These are phyloP conservation scores for Peromyscus californicus DNA, from an alignment of 2,113 vertebrate species.

Conservation along the genomic window DNA sequence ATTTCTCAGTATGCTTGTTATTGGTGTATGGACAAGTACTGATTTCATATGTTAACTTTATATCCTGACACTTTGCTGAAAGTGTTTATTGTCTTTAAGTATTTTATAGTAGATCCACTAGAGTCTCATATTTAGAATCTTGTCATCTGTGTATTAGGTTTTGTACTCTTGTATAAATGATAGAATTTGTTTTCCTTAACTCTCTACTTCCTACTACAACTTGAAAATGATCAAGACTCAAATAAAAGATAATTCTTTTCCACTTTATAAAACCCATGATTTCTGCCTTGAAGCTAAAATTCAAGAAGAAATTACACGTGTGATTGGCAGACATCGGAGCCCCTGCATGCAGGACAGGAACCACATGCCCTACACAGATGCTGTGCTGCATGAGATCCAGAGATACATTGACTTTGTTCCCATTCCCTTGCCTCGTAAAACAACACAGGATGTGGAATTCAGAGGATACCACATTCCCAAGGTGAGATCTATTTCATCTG, in stretches of 20 bases:
- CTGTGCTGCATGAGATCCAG: slow-evolving; percentile 1
- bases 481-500: not conserved
- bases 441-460: not conserved
- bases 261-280: not conserved
- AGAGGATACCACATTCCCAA: slow-evolving; percentile 16
- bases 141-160: not conserved
- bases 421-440: not conserved
- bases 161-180: not conserved
- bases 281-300: slow-evolving; percentile 2
- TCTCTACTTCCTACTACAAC: not conserved
- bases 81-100: not conserved
- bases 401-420: not conserved
- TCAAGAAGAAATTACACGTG: not conserved
- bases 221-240: not conserved
- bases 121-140: not conserved
- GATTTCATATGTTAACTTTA: not conserved
- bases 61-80: not conserved
- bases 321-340: not conserved
- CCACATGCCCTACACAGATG: not conserved
- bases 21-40: not conserved
- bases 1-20: not conserved
- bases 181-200: not conserved
- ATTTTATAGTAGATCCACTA: not conserved
- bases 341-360: slow-evolving; percentile 10
- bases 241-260: not conserved